Conservation (phyloP, 2,888 invertebrate species). For the Microchrysa polita region DNA sequence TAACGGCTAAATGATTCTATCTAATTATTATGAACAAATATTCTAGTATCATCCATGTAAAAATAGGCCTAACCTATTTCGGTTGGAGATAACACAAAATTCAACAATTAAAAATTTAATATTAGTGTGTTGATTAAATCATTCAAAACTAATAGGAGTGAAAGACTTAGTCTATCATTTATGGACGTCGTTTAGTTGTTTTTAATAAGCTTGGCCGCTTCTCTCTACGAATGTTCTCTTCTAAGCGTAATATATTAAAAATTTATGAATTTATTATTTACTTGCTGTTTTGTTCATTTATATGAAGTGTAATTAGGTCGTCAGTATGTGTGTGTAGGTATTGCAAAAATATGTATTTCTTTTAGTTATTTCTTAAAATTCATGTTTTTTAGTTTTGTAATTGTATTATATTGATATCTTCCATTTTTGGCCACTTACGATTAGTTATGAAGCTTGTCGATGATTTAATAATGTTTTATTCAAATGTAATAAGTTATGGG, state of each 20-base stretch:
- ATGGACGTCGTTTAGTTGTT: conserved; percentile 24
- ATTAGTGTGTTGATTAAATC: conserved; percentile 6
- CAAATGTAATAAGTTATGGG: conserved; percentile 25
- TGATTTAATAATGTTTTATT: conserved; percentile 16
- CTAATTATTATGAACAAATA: conserved; percentile 11
- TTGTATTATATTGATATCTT: not conserved
- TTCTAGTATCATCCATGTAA: conserved; percentile 31
- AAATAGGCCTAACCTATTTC: conserved; percentile 30
- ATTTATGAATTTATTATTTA: conserved; percentile 11
- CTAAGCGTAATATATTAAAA: conserved; percentile 33
- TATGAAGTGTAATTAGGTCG: not conserved
- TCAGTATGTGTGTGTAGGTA: conserved; percentile 14
- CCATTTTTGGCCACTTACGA: not conserved
- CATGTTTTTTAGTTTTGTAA: conserved; percentile 9
- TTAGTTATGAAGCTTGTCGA: conserved; percentile 22
- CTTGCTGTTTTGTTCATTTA: conserved; percentile 42
- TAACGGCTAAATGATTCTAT: conserved; percentile 9
- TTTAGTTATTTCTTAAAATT: not conserved
- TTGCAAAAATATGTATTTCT: conserved; percentile 17
- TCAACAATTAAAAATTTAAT: not conserved
- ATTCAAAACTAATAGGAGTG: not conserved
- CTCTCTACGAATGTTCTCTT: conserved; percentile 15
- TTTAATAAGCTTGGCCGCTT: not conserved
- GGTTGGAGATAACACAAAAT: conserved; percentile 18
- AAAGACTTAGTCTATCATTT: conserved; percentile 33